Evolutionary conservation across 2,888 invertebrate genomes (phyloP).

Genomic region (Eumacrocentrus americanus): DNA sequence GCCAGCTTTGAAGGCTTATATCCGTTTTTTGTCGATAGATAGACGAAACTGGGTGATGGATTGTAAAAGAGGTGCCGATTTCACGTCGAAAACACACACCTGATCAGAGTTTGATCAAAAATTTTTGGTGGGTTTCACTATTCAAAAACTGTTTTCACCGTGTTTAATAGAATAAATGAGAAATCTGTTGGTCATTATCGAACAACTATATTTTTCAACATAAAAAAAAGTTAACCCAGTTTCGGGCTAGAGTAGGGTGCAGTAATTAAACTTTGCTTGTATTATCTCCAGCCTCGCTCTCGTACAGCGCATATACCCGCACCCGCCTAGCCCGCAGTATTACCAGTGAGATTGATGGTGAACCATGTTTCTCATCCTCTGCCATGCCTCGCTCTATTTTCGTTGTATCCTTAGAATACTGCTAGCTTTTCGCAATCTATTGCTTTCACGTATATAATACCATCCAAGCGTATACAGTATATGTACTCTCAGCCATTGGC

Average conservation of each 20-base stretch:
- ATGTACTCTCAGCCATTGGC: conserved; percentile 23
- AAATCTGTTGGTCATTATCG: too few species aligned
- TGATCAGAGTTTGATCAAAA: too few species aligned
- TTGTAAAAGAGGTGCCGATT: too few species aligned
- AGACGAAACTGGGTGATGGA: too few species aligned
- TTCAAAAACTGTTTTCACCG: too few species aligned
- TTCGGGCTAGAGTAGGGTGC: conserved; percentile 53
- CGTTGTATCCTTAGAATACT: conserved; percentile 34
- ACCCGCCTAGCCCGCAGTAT: conserved; percentile 12
- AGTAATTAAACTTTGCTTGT: conserved; percentile 60
- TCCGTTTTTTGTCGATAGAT: too few species aligned
- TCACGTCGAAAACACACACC: too few species aligned
- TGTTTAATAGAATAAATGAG: too few species aligned
- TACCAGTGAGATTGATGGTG: conserved; percentile 43
- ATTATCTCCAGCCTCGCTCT: conserved; percentile 44
- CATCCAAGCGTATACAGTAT: conserved; percentile 3
- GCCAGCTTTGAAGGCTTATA: too few species aligned
- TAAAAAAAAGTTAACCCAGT: too few species aligned
- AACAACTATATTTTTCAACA: too few species aligned
- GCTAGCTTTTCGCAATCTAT: conserved; percentile 17
- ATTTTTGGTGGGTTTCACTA: too few species aligned
- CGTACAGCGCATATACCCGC: conserved; percentile 16
- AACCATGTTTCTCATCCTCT: conserved; percentile 29
- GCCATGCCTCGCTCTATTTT: conserved; percentile 30
- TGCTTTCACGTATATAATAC: conserved; percentile 3